Percentiles rank a stretch among this genome's conserved stretches.
Evolutionary conservation across 1,140 invertebrate genomes (phyloP).

Genomic region (Drosophila nannoptera): DNA sequence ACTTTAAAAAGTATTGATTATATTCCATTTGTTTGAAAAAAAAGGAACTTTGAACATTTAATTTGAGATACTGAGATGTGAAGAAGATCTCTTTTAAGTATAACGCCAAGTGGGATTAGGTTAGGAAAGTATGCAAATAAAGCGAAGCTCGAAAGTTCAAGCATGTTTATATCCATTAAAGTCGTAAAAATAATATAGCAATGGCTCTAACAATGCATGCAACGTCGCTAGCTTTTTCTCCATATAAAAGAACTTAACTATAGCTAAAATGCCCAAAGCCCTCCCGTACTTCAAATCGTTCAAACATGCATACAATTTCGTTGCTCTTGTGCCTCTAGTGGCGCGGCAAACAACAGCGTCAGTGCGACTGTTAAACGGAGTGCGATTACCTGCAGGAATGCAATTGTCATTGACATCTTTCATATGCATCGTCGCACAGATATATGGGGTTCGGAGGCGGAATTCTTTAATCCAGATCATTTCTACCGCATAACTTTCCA

Average conservation of each 20-base stretch:
- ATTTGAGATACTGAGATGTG: too few species aligned
- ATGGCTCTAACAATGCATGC: neutral
- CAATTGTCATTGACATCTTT: too few species aligned
- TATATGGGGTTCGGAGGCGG: too few species aligned
- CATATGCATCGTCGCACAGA: too few species aligned
- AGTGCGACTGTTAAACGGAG: slow-evolving; percentile 45
- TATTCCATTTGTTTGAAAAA: too few species aligned
- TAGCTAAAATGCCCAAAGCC: neutral
- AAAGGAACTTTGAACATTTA: too few species aligned
- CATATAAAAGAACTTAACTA: neutral
- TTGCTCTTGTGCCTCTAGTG: slow-evolving; percentile 18
- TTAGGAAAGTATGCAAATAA: too few species aligned
- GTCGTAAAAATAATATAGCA: neutral
- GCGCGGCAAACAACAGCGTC: slow-evolving; percentile 21
- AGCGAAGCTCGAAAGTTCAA: neutral
- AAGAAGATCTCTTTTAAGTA: too few species aligned
- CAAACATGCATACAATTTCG: neutral
- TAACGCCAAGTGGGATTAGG: slow-evolving; percentile 13
- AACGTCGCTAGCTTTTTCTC: neutral
- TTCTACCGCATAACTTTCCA: too few species aligned
- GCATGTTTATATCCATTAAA: neutral
- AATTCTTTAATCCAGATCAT: too few species aligned
- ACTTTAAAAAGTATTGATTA: too few species aligned
- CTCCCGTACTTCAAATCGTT: neutral
- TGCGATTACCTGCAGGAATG: too few species aligned